A percentile compares a stretch with the other conserved stretches of the same genome.
These are phyloP conservation scores for Poecile atricapillus DNA, from an alignment of 2,113 vertebrate species.

Conservation along the genomic window DNA sequence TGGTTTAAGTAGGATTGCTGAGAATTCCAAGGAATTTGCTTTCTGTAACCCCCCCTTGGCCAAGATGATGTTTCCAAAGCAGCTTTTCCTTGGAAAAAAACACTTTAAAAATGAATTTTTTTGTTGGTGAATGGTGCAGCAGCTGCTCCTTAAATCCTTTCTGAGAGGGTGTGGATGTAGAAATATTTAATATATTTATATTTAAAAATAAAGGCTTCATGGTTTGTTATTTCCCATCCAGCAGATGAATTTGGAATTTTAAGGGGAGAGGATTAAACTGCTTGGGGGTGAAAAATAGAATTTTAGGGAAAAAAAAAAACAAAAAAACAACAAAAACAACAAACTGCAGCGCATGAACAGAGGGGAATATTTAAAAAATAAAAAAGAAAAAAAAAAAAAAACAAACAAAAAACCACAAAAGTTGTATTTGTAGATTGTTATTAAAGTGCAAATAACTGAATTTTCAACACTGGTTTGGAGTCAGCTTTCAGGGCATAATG, in stretches of 20 bases:
- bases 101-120: neutral
- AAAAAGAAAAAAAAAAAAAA: constrained; percentile 65
- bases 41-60: neutral
- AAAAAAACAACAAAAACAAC: neutral
- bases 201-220: neutral
- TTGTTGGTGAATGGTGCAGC: neutral
- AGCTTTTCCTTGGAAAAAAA: neutral
- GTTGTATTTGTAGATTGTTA: constrained; percentile 77
- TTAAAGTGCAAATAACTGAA: constrained; percentile 88
- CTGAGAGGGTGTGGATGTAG: neutral
- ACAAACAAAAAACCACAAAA: neutral
- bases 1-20: neutral
- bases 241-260: neutral
- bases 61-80: neutral
- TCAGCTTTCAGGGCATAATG: constrained; percentile 96
- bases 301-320: neutral
- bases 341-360: constrained; percentile 62
- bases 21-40: neutral
- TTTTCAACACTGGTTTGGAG: constrained; percentile 91
- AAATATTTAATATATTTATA: neutral
- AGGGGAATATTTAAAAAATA: constrained; percentile 69
- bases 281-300: constrained; percentile 79
- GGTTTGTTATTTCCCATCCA: constrained; percentile 26
- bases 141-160: neutral
- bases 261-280: constrained; percentile 67